Conservation (phyloP, 2,888 invertebrate species). For the Gymnoscelis rufifasciata region DNA sequence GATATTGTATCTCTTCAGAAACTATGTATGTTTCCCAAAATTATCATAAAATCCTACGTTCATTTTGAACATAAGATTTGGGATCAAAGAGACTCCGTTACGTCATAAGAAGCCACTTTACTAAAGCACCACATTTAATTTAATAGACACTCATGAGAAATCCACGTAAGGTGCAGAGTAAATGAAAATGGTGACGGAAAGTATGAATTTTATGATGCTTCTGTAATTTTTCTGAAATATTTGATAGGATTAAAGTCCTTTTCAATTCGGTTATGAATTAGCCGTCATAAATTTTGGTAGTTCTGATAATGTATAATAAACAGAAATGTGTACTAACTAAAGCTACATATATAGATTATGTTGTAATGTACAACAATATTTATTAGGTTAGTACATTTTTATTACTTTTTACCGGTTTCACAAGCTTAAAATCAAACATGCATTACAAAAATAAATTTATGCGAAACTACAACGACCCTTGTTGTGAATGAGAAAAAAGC, state of each 20-base stretch:
- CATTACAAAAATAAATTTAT: too few relatives aligned
- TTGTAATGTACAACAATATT: too few relatives aligned
- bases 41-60: constrained; percentile 23
- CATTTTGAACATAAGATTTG: constrained; percentile 31
- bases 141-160: constrained; percentile 46
- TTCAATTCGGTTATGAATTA: not conserved
- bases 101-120: constrained; percentile 47
- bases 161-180: constrained; percentile 32
- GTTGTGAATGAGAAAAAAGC: too few relatives aligned
- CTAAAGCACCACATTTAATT: constrained; percentile 51
- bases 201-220: constrained; percentile 10
- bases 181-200: constrained; percentile 24
- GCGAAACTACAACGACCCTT: too few relatives aligned
- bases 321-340: not conserved
- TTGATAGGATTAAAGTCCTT: not conserved
- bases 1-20: too few relatives aligned
- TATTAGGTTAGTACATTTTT: too few relatives aligned
- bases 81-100: constrained; percentile 49
- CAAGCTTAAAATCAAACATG: too few relatives aligned
- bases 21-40: too few relatives aligned
- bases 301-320: not conserved
- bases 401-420: too few relatives aligned
- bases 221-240: constrained; percentile 7
- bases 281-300: not conserved
- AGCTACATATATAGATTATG: too few relatives aligned